phyloP scores from a whole-genome alignment of 2,797 vertebrate genomes.

The Emydoidea blandingii region DNA sequence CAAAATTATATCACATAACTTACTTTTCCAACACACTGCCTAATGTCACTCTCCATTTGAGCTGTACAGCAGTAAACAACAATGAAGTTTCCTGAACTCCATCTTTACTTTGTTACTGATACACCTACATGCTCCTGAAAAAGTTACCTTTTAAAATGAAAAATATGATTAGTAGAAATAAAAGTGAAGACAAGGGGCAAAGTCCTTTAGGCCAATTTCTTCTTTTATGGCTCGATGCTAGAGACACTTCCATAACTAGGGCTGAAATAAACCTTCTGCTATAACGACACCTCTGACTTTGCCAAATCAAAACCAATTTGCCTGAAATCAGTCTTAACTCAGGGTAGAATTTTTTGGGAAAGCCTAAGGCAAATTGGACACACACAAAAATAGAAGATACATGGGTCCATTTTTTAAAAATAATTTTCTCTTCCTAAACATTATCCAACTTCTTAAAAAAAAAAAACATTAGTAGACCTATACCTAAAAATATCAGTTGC shows the following conservation, averaged over 20 bases:
- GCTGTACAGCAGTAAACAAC: neutral
- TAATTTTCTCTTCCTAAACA: neutral
- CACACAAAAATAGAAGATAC: neutral
- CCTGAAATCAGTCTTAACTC: neutral
- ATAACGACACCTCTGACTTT: neutral
- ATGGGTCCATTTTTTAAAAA: too few relatives aligned
- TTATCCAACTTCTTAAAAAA: neutral
- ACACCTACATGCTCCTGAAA: neutral
- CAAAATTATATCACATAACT: neutral
- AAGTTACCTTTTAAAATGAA: neutral
- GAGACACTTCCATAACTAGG: too few relatives aligned
- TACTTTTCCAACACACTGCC: neutral
- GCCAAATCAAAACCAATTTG: neutral
- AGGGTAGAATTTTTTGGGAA: neutral
- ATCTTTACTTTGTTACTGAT: neutral
- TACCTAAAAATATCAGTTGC: too few relatives aligned
- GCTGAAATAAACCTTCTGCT: neutral
- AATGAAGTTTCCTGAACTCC: neutral
- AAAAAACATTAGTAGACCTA: too few relatives aligned
- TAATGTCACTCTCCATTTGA: neutral
- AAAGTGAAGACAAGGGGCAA: neutral
- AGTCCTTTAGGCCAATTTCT: neutral
- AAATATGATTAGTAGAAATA: neutral
- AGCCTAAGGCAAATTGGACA: slow-evolving; percentile 3
- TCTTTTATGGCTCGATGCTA: too few relatives aligned